Evolutionary conservation across 1,140 invertebrate genomes (phyloP).

Genomic region (Schlechtendalia chinensis): DNA sequence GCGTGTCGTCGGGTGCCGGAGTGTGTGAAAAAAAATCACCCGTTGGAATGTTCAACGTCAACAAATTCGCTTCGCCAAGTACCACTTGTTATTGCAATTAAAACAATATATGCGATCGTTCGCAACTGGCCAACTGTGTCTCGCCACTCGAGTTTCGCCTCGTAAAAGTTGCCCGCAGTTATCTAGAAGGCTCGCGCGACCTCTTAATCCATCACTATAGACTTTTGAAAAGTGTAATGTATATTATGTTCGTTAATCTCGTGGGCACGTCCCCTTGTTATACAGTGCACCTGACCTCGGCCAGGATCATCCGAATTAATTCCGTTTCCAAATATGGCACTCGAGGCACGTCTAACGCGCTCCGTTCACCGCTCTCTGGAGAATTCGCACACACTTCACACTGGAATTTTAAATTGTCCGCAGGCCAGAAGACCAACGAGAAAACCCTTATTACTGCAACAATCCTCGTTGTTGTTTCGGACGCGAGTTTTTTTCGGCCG

Average conservation of each 20-base stretch:
- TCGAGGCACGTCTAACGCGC: not conserved
- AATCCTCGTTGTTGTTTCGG: not conserved
- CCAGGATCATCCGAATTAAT: conserved; percentile 24
- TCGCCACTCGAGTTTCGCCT: not conserved
- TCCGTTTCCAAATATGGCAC: not conserved
- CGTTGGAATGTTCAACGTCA: not conserved
- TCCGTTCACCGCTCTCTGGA: not conserved
- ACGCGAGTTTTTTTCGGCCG: no score
- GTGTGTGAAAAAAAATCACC: no score
- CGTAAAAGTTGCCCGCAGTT: conserved; percentile 21
- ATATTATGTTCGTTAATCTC: conserved; percentile 24
- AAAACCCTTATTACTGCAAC: not conserved
- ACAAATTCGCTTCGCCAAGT: not conserved
- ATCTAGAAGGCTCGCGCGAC: not conserved
- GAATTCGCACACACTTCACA: not conserved
- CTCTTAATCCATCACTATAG: conserved; percentile 30
- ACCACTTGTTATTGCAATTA: not conserved
- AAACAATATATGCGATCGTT: not conserved
- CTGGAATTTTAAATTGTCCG: not conserved
- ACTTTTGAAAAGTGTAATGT: conserved; percentile 11
- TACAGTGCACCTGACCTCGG: not conserved
- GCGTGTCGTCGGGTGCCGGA: no score
- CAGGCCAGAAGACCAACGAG: not conserved
- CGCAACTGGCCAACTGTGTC: not conserved
- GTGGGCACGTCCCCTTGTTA: not conserved